Evolutionary conservation across 2,113 vertebrate genomes (phyloP), one percentile per base, ranked within the genome.

Genomic region (Dicrurus megarhynchus): DNA sequence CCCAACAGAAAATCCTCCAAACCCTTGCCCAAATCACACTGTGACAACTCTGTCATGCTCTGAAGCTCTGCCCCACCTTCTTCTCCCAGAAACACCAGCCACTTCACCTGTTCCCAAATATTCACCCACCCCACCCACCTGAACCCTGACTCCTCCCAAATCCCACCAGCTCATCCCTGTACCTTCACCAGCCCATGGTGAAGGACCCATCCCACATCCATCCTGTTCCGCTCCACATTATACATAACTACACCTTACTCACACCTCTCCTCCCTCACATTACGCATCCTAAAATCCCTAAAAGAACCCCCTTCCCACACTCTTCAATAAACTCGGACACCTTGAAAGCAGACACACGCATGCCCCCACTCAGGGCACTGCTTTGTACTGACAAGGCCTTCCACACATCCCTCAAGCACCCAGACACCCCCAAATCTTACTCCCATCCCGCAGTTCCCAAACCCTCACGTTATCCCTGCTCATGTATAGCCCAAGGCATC

Each of bases 51-150:
- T 12, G 39, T 2, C 33, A 46, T 26, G 63, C 17, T 90, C 67
- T 64, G 49, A 92, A 63, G 28, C 18, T 53, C 53, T 77, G 24
- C 3, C 4, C 3, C 21, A 47, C 3, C 3, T 20, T 37, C 8
- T 35, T 1, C 23, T n/a, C 71, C 30, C 42, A 74, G 7, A 56
- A 65, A 42, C 5, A 80, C 10, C 59, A 33, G 1, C 5, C 20
- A 37, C 16, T 11, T 61, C 14, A 20, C 8, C 22, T 8, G 32
- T 4, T 79, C 61, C 61, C 8, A 5, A 52, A 76, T 3, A 64
- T 0, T 1, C 18, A 28, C 42, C 26, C 44, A 57, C 1, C 23
- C 8, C 47, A 60, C 14, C 41, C 5, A 0, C 30, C 26, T 42
- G 39, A 27, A 46, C 15, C 8, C 7, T 13, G 55, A 33, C 1